Base-by-base conservation (phyloP, 1,140 invertebrate species). In the Meloidogyne floridensis region DNA sequence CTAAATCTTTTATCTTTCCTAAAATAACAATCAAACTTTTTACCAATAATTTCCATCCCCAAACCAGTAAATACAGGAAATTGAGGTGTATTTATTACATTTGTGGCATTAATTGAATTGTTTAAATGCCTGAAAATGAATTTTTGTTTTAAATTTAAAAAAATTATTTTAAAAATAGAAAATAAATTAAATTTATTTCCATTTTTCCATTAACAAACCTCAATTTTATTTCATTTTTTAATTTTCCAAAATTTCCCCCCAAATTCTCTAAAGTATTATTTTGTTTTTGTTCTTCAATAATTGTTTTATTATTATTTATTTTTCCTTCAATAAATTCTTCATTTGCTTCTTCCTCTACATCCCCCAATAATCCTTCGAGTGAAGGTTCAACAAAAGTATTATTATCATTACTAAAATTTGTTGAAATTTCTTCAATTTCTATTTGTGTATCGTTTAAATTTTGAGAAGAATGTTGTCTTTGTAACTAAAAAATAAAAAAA, bases 11-110 rank as follows among this genome's bases (percentile, higher is more conserved):
- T 47, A 47, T 47, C 47, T 6, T 6, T 47, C 4, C 7, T 47
- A 47, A 47, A 47, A 6, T 47, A 47, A 47, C 32, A 32, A 32
- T 32, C 32, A 32, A 32, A 32, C 32, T 32, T 32, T 32, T 3
- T 11, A 78, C 76, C 76, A 65, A 78, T 78, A 20, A 78, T 78
- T 53, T 79, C 59, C 77, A 79, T 54, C 20, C 75, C 43, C 75
- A 76, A 65, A 42, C 77, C 77, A 53, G 77, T 79, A 51, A 79
- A 79, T 53, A 79, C 56, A 32, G 77, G 77, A 47, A 79, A 79
- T 71, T 72, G 77, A 20, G 77, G 77, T 15, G 77, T 79, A 72
- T 18, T 65, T 47, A 69, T 65, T 53, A 51, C 51, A 53, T 53
- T 18, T n/a, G 77, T 51, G 8, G 7, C 51, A 47, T 77, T 54